phyloP scores from a whole-genome alignment of 2,888 invertebrate genomes.

The Hypena proboscidalis region DNA sequence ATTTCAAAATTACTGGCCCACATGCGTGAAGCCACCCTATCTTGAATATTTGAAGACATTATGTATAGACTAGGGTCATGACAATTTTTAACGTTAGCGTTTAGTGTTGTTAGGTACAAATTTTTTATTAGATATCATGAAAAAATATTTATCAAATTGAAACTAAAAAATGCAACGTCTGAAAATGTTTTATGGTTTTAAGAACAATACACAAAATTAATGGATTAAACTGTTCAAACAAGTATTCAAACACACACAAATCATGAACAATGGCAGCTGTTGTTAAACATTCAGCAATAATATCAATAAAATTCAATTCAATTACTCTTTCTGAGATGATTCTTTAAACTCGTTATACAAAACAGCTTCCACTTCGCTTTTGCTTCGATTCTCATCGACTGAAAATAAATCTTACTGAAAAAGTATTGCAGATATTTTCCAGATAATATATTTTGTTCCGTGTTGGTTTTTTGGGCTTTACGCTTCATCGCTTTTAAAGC shows the following conservation, averaged over 20 bases:
- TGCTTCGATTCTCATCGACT: constrained; percentile 8
- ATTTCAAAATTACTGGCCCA: constrained; percentile 67
- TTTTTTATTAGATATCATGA: too few relatives aligned
- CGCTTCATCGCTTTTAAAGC: constrained; percentile 62
- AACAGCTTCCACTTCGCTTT: constrained; percentile 10
- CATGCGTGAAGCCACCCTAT: constrained; percentile 68
- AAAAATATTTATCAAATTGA: too few relatives aligned
- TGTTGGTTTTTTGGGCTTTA: constrained; percentile 49
- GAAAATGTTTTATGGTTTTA: too few relatives aligned
- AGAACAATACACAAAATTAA: too few relatives aligned
- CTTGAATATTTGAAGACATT: constrained; percentile 73
- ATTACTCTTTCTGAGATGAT: too few relatives aligned
- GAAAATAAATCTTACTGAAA: constrained; percentile 31
- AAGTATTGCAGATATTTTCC: constrained; percentile 34
- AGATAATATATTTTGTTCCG: constrained; percentile 53
- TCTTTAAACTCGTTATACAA: too few relatives aligned
- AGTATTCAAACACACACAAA: too few relatives aligned
- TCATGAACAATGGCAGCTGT: too few relatives aligned
- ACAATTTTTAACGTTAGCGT: constrained; percentile 35
- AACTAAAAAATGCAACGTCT: too few relatives aligned
- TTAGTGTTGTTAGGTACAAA: not conserved
- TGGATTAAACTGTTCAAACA: too few relatives aligned
- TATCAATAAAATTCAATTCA: too few relatives aligned
- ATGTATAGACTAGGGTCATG: constrained; percentile 53
- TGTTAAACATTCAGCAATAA: too few relatives aligned